These are phyloP conservation scores for Anomalospiza imberbis DNA, from an alignment of 2,797 vertebrate species.

Conservation along the genomic window DNA sequence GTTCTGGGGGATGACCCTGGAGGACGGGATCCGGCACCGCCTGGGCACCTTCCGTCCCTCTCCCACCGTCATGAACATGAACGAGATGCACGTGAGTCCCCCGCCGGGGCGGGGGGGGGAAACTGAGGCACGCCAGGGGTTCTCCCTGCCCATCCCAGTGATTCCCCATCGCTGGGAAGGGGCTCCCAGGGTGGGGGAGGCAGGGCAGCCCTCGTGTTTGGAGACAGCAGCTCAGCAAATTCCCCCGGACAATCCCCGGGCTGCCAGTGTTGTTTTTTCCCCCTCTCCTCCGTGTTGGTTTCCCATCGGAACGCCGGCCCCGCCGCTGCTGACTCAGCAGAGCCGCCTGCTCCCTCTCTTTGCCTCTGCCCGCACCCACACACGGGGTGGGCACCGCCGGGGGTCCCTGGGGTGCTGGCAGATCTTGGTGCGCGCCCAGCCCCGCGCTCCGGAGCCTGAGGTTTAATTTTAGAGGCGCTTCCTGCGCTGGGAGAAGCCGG, in stretches of 20 bases:
- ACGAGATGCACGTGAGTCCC: constrained; percentile 89
- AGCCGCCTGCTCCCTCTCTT: background rate
- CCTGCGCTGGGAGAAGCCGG: background rate
- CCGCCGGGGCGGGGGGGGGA: too few species aligned
- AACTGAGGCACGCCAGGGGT: background rate
- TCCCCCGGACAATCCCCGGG: constrained; percentile 21
- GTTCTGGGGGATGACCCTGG: constrained; percentile 91
- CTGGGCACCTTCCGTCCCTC: constrained; percentile 90
- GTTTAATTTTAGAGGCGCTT: constrained; percentile 19
- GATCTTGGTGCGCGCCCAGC: background rate
- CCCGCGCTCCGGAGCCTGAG: accelerated
- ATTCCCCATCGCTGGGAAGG: background rate
- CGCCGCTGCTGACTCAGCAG: constrained; percentile 52
- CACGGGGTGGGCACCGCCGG: background rate
- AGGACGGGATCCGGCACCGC: constrained; percentile 88
- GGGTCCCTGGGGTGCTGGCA: background rate
- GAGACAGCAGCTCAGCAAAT: constrained; percentile 61
- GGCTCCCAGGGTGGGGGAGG: background rate
- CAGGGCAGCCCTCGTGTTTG: background rate
- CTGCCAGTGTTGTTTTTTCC: constrained; percentile 31
- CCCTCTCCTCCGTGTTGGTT: background rate
- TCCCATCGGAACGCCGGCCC: constrained; percentile 48
- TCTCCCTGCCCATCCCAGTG: accelerated
- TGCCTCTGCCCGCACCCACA: background rate
- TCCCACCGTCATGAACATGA: constrained; percentile 91